phyloP scores from a whole-genome alignment of 2,797 vertebrate genomes.

The Eulemur mongoz region DNA sequence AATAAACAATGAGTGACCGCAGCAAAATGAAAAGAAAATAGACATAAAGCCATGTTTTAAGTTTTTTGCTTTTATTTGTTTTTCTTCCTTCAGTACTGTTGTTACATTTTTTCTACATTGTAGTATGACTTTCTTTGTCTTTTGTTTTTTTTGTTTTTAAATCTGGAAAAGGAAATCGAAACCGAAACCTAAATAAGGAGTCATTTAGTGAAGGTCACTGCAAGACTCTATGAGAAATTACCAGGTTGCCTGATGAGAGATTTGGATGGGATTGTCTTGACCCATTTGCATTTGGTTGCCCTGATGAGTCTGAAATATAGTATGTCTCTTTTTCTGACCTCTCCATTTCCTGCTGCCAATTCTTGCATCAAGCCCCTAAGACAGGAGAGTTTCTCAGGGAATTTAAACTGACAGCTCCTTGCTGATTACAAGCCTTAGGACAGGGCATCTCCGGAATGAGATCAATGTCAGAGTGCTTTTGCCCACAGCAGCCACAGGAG shows the following conservation, averaged over 20 bases:
- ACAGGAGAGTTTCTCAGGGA: slow-evolving; percentile 75
- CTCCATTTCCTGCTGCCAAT: slow-evolving; percentile 63
- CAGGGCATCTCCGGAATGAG: slow-evolving; percentile 67
- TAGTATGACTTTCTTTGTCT: background rate
- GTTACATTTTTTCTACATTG: background rate
- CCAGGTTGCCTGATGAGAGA: background rate
- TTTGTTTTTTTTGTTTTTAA: background rate
- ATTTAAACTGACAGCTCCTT: slow-evolving; percentile 76
- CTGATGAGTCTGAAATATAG: slow-evolving; percentile 47
- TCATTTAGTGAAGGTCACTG: slow-evolving; percentile 10
- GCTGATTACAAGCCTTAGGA: slow-evolving; percentile 76
- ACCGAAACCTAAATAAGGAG: background rate
- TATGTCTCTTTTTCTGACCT: slow-evolving; percentile 30
- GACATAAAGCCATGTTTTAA: background rate
- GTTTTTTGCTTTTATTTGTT: background rate
- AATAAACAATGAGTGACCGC: background rate
- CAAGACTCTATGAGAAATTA: background rate
- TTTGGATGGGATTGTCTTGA: background rate
- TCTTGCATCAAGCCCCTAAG: slow-evolving; percentile 49
- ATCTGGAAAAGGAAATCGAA: background rate
- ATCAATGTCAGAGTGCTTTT: slow-evolving; percentile 76
- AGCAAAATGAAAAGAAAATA: background rate
- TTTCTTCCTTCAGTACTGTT: background rate
- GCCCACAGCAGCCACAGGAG: slow-evolving; percentile 41
- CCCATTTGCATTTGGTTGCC: background rate